A percentile compares a stretch with the other conserved stretches of the same genome.
phyloP scores from a whole-genome alignment of 1,140 invertebrate species.

The Neotoxoptera formosana region DNA sequence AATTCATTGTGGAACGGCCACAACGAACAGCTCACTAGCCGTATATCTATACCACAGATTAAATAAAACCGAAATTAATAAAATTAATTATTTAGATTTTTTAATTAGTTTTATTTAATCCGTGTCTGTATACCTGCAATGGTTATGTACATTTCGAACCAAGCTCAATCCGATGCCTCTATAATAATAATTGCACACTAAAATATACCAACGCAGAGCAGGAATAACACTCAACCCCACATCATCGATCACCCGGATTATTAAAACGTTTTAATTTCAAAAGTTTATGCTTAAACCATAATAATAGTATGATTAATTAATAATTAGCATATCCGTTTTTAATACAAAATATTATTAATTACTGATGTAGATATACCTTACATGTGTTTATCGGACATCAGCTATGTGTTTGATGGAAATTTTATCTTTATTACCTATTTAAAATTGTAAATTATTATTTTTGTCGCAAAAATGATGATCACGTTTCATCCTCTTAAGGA shows the following conservation, averaged over 20 bases:
- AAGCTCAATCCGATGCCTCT: background rate
- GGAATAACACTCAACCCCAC: background rate
- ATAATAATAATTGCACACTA: background rate
- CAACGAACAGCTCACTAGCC: background rate
- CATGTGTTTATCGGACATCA: no score
- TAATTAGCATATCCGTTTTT: background rate
- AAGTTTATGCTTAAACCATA: background rate
- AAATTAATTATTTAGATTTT: no score
- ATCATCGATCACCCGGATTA: background rate
- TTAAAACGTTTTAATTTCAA: background rate
- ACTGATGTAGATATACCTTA: background rate
- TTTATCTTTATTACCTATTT: no score
- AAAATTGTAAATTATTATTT: no score
- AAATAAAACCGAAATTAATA: no score
- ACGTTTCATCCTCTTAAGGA: no score
- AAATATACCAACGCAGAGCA: background rate
- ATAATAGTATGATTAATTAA: background rate
- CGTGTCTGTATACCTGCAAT: background rate
- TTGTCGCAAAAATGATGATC: no score
- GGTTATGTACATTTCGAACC: background rate
- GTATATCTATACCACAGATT: no score
- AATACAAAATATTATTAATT: background rate
- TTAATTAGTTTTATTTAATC: no score
- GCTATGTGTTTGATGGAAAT: no score
- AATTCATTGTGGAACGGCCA: background rate